A percentile compares a stretch with the other conserved stretches of the same genome.
These are phyloP conservation scores for Dryococelus australis DNA, from an alignment of 2,888 invertebrate species.

Conservation along the genomic window DNA sequence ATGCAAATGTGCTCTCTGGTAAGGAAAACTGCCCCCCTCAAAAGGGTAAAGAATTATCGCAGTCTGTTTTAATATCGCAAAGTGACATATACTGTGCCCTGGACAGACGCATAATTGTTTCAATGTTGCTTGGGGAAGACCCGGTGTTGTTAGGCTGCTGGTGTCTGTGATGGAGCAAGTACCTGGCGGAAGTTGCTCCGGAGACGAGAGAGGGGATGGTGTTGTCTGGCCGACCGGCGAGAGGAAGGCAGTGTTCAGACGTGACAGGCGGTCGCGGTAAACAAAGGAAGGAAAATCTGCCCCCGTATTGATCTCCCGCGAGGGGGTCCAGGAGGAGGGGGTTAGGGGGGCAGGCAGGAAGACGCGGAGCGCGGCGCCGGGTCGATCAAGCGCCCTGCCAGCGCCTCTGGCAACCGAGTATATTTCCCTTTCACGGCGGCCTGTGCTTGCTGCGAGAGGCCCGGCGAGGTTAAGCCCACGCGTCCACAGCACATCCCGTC, in stretches of 20 bases:
- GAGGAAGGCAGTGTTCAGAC: slow-evolving; percentile 51
- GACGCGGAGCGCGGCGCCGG: not conserved
- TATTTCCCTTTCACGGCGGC: not conserved
- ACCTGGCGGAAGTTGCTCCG: slow-evolving; percentile 53
- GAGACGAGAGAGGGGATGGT: slow-evolving; percentile 53
- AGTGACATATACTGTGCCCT: too few relatives aligned
- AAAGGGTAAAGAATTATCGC: too few relatives aligned
- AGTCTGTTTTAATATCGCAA: too few relatives aligned
- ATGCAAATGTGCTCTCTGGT: too few relatives aligned
- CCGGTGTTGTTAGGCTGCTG: too few relatives aligned
- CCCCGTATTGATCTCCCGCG: not conserved
- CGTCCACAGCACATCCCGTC: too few relatives aligned
- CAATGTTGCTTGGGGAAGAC: too few relatives aligned
- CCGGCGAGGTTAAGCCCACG: not conserved
- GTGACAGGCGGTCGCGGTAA: slow-evolving; percentile 47
- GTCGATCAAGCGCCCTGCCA: slow-evolving; percentile 34
- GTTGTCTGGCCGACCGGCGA: slow-evolving; percentile 45
- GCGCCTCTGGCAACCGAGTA: not conserved
- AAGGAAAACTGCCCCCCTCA: too few relatives aligned
- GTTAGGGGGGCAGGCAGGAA: not conserved
- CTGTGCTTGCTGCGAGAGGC: not conserved
- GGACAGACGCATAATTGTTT: too few relatives aligned
- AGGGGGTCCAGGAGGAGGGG: not conserved
- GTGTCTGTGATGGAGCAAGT: slow-evolving; percentile 54
- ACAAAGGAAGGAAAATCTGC: slow-evolving; percentile 5